Base-by-base conservation (phyloP, 2,113 vertebrate species). In the Cromileptes altivelis region DNA sequence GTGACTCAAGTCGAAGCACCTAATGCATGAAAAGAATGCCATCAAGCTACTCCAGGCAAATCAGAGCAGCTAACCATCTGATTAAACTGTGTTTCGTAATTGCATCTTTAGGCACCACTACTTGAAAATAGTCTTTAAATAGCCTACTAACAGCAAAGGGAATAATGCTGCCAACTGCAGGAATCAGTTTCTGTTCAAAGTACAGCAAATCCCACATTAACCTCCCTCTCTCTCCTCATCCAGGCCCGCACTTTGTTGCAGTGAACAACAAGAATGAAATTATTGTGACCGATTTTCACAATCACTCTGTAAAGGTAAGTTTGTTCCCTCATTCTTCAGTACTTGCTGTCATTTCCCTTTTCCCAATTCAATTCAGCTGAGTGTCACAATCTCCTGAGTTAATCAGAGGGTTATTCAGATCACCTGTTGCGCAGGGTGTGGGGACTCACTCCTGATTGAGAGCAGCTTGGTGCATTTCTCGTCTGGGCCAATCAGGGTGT, bases 261-360 rank as follows among this genome's bases (percentile, higher is more conserved):
- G 97, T 99, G 49, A 99, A 98, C 94, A 99, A 98, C 94, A 99
- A 98, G 94, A 99, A 99, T 40, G 98, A 99, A 94, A 99, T 99
- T 0, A 96, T 99, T 37, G 98, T 99, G 85, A 99, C 98, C 0
- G 98, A 99, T 82, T 99, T 99, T 91, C 98, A 99, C 93, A 99
- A 99, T 93, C 98, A 99, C 88, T 99, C 98, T 0, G 98, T 99
- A 75, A 99, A 99, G 97, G 98, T 98, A 91, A 95, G 42, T 45
- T 45, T 45, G 42, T 45, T 6, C 12, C 2, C 0, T 30, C 30
- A 30, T 11, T 45, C 9, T 12, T 10, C 9, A 12, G 42, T 45
- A 45, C 42, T 45, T 45, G 42, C 33, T 37, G 33, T 37, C 33
- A 7, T 37, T 37, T 37, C 6, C 6, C 6, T 37, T 7, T 8